Evolutionary conservation across 2,888 invertebrate species (phyloP), one percentile per base, ranked within the genome.

Genomic region (Lysandra bellargus): DNA sequence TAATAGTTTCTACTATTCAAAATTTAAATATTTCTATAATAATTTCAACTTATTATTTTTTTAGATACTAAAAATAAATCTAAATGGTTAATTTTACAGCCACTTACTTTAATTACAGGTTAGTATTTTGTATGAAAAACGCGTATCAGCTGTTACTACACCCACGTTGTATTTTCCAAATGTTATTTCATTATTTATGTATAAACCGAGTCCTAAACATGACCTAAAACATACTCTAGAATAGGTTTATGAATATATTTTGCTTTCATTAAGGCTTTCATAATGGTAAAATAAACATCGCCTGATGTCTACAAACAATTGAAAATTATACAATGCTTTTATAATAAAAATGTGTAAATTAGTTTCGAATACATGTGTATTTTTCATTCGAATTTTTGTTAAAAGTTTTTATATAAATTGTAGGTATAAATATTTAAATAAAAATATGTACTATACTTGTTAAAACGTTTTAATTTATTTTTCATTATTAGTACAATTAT

Each of bases 281-380:
- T 14, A 69, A 69, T 33, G 33, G 69, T 37, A 37, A 69, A 69
- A 69, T 37, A 69, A 69, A 69, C 33, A 33, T 37, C 1, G 69
- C 69, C 33, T 33, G 14, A 4, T 33, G 23, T 64, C 64, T 30
- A 69, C 69, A 69, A 30, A 69, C 69, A 69, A 69, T 69, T 69
- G 12, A 33, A 69, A 69, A 69, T 78, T 44, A 61, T 37, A 61
- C 37, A 57, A 80, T 14, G 12, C 75, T 75, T 7, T 49, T 53
- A 14, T 75, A 49, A 23, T 12, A 7, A 44, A 73, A 74, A 44
- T 44, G 7, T 75, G 23, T 49, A 44, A 75, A 76, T 76, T 76
- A 76, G 17, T 53, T 53, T 33, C 6, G 1, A 14, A 1, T 53
- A 53, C 3, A 53, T 9, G 64, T 30, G 9, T 64, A 30, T 23